Percentiles rank a stretch among this genome's conserved stretches.
Conservation (phyloP, 2,797 vertebrate genomes). For the Parauchenoglanis punctatus region DNA sequence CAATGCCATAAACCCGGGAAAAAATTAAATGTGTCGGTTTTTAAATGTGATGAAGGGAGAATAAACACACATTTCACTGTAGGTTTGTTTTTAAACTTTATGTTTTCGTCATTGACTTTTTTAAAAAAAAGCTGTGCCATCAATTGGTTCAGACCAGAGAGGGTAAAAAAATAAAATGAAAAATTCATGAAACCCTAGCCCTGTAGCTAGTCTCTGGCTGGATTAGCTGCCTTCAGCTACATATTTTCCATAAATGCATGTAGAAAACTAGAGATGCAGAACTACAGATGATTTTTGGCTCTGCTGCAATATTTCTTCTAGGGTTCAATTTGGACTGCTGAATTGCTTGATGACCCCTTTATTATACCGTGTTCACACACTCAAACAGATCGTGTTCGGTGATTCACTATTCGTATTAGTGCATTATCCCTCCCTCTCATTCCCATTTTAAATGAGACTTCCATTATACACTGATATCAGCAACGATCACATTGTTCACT, state of each 20-base stretch:
- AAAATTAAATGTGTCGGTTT: neutral
- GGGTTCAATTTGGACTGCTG: neutral
- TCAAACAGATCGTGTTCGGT: neutral
- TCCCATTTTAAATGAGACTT: slow-evolving; percentile 10
- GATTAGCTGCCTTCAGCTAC: neutral
- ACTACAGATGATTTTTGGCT: neutral
- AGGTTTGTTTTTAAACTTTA: neutral
- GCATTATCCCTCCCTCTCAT: neutral
- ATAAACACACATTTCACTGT: neutral
- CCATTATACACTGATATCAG: slow-evolving; percentile 7
- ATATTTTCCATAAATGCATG: neutral
- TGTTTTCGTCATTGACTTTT: neutral
- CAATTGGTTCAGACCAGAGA: neutral
- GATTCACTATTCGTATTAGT: neutral
- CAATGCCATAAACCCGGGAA: neutral
- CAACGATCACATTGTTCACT: slow-evolving; percentile 9
- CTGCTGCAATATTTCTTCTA: neutral
- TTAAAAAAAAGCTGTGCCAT: neutral
- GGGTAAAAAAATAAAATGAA: neutral
- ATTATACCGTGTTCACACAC: neutral
- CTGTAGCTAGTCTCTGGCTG: neutral
- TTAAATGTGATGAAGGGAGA: neutral
- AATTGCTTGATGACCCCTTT: neutral
- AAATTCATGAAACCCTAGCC: neutral
- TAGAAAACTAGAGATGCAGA: neutral